A percentile compares a stretch with the other conserved stretches of the same genome.
These are phyloP conservation scores for Gymnarchus niloticus DNA, from an alignment of 2,113 vertebrate species.

Conservation along the genomic window DNA sequence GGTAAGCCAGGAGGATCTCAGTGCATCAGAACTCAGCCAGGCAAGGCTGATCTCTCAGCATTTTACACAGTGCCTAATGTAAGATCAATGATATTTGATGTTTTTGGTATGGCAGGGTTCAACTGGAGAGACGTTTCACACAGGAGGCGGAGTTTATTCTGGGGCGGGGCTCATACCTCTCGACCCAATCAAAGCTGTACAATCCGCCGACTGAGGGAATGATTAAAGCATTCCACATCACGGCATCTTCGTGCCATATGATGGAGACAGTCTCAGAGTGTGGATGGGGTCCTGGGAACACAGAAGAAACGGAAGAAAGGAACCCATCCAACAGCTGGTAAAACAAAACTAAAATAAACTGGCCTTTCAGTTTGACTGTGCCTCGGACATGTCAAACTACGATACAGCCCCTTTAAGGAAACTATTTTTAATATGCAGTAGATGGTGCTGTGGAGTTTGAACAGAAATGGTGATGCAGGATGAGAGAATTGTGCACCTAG, in stretches of 20 bases:
- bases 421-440: not conserved
- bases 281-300: not conserved
- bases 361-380: not conserved
- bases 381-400: not conserved
- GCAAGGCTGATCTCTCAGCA: not conserved
- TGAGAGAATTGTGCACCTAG: not conserved
- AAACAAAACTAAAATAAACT: not conserved
- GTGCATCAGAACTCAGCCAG: not conserved
- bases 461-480: not conserved
- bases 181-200: not conserved
- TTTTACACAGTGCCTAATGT: not conserved
- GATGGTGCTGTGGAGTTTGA: conserved; percentile 16
- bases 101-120: not conserved
- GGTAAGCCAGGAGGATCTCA: not conserved
- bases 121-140: not conserved
- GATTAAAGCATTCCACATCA: not conserved
- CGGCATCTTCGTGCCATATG: not conserved
- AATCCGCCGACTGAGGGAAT: not conserved
- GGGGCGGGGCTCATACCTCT: not conserved
- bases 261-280: not conserved
- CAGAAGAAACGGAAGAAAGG: not conserved
- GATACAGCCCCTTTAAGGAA: not conserved
- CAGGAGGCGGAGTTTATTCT: not conserved
- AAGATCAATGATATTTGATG: not conserved
- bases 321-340: not conserved